phyloP scores from a whole-genome alignment of 1,140 invertebrate species.

The Zelostemma sp. region DNA sequence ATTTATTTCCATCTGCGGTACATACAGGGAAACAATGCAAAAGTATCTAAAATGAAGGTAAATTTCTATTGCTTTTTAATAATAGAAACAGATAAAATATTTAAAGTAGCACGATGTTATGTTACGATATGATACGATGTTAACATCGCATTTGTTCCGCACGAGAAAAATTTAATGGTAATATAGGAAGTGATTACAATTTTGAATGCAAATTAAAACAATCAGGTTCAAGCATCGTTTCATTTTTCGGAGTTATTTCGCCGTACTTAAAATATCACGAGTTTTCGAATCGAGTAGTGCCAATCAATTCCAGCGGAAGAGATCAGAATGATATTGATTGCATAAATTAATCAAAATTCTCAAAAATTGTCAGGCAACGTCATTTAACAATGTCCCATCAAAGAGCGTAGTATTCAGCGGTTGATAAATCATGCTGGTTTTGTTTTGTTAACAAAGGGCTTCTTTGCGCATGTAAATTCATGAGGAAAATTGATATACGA shows the following conservation, averaged over 20 bases:
- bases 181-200: slow-evolving; percentile 16
- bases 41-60: too few species aligned
- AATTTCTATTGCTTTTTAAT: too few species aligned
- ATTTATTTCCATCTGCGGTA: not conserved
- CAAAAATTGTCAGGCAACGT: too few species aligned
- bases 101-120: slow-evolving; percentile 9
- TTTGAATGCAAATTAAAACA: slow-evolving; percentile 44
- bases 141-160: not conserved
- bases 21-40: too few species aligned
- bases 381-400: too few species aligned
- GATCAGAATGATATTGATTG: not conserved
- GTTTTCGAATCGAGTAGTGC: not conserved
- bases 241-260: slow-evolving; percentile 44
- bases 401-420: too few species aligned
- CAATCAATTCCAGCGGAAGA: not conserved
- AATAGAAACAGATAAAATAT: slow-evolving; percentile 9
- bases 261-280: slow-evolving; percentile 51
- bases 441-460: too few species aligned
- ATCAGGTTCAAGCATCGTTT: slow-evolving; percentile 40
- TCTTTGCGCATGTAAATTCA: too few species aligned
- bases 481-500: not conserved
- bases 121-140: too few species aligned
- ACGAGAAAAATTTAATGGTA: slow-evolving; percentile 4
- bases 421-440: too few species aligned
- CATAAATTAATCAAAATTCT: too few species aligned